Conservation (phyloP, 2,113 vertebrate species). For the Nanorana parkeri region DNA sequence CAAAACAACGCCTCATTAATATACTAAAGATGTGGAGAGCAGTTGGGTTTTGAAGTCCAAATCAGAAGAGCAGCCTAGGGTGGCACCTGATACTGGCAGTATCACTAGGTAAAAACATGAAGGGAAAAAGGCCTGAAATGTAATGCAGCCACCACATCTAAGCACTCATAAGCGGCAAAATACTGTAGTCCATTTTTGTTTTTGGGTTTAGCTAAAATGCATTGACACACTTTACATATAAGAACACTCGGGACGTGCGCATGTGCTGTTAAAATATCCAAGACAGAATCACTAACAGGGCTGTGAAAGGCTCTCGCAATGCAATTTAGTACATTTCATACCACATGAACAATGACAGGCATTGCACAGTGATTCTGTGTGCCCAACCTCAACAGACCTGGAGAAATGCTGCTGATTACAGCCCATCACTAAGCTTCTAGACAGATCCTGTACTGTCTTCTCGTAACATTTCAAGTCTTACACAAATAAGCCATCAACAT, state of each 20-base stretch:
- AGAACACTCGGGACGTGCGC: background rate
- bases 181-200: too few relatives aligned
- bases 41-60: too few relatives aligned
- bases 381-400: background rate
- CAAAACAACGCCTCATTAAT: too few relatives aligned
- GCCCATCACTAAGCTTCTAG: background rate
- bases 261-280: conserved; percentile 7
- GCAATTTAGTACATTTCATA: conserved; percentile 11
- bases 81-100: too few relatives aligned
- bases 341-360: background rate
- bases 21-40: too few relatives aligned
- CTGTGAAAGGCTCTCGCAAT: background rate
- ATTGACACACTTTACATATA: background rate
- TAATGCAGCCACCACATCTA: too few relatives aligned
- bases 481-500: conserved; percentile 25
- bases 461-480: conserved; percentile 1
- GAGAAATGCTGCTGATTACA: conserved; percentile 27
- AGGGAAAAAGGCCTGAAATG: too few relatives aligned
- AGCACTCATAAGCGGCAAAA: too few relatives aligned
- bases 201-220: too few relatives aligned
- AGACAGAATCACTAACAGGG: background rate
- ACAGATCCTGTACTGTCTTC: conserved; percentile 32
- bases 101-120: too few relatives aligned
- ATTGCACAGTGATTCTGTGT: background rate
- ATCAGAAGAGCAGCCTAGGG: too few relatives aligned